Percentiles rank a stretch among this genome's conserved stretches.
Conservation (phyloP, 2,113 vertebrate species). For the Mustela lutreola region DNA sequence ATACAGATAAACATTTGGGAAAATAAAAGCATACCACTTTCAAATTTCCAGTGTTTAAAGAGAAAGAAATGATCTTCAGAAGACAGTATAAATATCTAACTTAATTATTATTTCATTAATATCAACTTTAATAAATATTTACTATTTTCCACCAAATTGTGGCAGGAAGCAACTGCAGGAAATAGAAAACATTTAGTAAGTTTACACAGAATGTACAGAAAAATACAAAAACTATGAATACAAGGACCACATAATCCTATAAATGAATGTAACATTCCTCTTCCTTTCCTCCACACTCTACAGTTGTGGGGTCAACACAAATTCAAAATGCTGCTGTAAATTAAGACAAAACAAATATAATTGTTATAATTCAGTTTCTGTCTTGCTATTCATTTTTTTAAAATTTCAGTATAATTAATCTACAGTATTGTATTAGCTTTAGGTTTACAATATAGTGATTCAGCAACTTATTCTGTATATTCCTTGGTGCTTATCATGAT, state of each 20-base stretch:
- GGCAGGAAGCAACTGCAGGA: neutral
- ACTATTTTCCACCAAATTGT: neutral
- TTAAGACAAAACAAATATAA: neutral
- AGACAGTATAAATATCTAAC: neutral
- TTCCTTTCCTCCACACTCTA: neutral
- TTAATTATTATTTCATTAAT: neutral
- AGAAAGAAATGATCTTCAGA: neutral
- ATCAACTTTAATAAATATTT: neutral
- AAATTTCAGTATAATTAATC: neutral
- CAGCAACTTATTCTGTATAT: neutral
- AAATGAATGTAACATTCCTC: no score
- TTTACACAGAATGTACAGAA: neutral
- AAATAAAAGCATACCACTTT: neutral
- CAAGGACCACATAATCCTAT: neutral
- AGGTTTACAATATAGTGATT: neutral
- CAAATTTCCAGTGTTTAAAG: neutral
- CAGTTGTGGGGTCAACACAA: fast-evolving
- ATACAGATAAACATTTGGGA: neutral
- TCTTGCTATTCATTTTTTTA: neutral
- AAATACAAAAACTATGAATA: neutral
- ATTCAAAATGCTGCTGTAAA: fast-evolving
- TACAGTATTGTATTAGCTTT: neutral
- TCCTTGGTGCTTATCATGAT: neutral
- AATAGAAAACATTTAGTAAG: neutral
- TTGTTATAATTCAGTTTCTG: neutral